These are phyloP conservation scores for Drosophila falleni DNA, from an alignment of 2,888 invertebrate species.

Conservation along the genomic window DNA sequence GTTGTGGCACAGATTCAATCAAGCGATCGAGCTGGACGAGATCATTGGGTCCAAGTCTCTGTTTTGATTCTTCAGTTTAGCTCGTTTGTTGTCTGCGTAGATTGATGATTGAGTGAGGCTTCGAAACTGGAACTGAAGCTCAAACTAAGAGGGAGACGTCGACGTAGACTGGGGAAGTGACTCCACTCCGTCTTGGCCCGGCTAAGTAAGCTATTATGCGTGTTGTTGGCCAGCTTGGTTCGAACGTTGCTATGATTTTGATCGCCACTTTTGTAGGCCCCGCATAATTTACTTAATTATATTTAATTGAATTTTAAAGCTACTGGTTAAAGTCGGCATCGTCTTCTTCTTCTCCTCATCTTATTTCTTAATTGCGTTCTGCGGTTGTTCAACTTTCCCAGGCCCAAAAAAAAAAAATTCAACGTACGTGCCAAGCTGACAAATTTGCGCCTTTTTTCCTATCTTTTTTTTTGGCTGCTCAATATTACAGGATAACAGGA, in stretches of 20 bases:
- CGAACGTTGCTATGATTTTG: constrained; percentile 54
- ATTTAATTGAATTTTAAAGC: constrained; percentile 79
- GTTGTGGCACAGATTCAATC: constrained; percentile 66
- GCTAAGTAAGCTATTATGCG: constrained; percentile 82
- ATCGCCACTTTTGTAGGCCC: constrained; percentile 62
- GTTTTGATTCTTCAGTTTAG: constrained; percentile 3
- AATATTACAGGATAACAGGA: constrained; percentile 42
- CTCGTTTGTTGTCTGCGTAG: constrained; percentile 53
- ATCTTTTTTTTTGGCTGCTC: not conserved
- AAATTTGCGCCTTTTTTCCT: constrained; percentile 67
- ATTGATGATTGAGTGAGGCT: constrained; percentile 74
- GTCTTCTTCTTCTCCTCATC: not conserved
- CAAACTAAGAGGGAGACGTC: not conserved
- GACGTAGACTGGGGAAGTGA: too few species aligned
- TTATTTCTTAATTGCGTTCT: constrained; percentile 36
- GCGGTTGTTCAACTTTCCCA: constrained; percentile 54
- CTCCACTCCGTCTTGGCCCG: constrained; percentile 29
- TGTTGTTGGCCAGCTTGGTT: constrained; percentile 40
- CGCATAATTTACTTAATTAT: constrained; percentile 82
- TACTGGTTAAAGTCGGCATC: constrained; percentile 68
- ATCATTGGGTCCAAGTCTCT: constrained; percentile 36
- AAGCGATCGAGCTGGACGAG: constrained; percentile 33
- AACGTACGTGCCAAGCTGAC: constrained; percentile 62
- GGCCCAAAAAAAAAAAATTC: constrained; percentile 3
- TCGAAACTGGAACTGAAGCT: constrained; percentile 35